phyloP scores from a whole-genome alignment of 1,140 invertebrate species.

The Trigoniulus corallinus region DNA sequence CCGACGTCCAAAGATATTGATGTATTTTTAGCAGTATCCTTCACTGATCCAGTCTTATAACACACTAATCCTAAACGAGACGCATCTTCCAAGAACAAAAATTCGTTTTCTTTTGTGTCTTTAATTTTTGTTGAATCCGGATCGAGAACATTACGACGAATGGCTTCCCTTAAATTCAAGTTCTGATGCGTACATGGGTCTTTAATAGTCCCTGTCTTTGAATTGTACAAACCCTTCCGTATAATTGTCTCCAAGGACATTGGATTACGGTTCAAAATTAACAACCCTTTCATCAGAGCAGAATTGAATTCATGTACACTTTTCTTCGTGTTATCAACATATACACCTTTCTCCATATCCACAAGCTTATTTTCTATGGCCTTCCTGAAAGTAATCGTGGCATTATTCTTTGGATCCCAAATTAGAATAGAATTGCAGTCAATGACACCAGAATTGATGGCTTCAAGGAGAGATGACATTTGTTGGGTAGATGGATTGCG shows the following conservation, averaged over 20 bases:
- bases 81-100: slow-evolving; percentile 59
- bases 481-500: slow-evolving; percentile 56
- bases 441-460: slow-evolving; percentile 42
- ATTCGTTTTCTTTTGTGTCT: slow-evolving; percentile 37
- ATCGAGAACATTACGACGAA: slow-evolving; percentile 71
- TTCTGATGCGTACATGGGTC: slow-evolving; percentile 67
- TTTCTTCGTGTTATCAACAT: too few relatives aligned
- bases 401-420: too few relatives aligned
- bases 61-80: slow-evolving; percentile 35
- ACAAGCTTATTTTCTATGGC: too few relatives aligned
- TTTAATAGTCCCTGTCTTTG: too few relatives aligned
- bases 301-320: too few relatives aligned
- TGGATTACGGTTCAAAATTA: too few relatives aligned
- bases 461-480: slow-evolving; percentile 61
- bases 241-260: too few relatives aligned
- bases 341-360: too few relatives aligned
- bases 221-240: too few relatives aligned
- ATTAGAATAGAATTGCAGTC: too few relatives aligned
- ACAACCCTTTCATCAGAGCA: too few relatives aligned
- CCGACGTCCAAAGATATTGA: slow-evolving; percentile 32
- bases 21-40: slow-evolving; percentile 15
- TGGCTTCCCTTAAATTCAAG: slow-evolving; percentile 69
- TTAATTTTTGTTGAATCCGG: slow-evolving; percentile 48
- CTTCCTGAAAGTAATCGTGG: too few relatives aligned
- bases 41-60: slow-evolving; percentile 14